A percentile compares a stretch with the other conserved stretches of the same genome.
Evolutionary conservation across 2,113 vertebrate species (phyloP).

Genomic region (Polyodon spathula): DNA sequence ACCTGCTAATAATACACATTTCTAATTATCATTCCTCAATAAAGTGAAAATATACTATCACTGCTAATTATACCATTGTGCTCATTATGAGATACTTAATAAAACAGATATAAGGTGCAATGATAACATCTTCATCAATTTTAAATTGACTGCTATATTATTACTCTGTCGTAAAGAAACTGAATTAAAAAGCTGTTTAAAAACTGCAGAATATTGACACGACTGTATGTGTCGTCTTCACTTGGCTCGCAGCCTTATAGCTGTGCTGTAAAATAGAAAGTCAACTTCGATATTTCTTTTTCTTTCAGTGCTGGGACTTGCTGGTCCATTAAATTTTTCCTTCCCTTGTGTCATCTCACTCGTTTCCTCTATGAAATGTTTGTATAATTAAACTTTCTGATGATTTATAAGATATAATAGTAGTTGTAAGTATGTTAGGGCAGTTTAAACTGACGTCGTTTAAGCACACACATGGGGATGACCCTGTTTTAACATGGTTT

Average conservation of each 20-base stretch:
- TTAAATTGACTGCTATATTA: conserved; percentile 39
- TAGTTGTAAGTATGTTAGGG: conserved; percentile 64
- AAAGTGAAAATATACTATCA: conserved; percentile 31
- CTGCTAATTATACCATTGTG: conserved; percentile 44
- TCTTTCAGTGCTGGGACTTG: conserved; percentile 62
- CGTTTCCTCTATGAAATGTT: conserved; percentile 64
- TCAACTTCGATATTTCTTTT: conserved; percentile 72
- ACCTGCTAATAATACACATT: conserved; percentile 15
- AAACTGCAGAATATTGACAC: conserved; percentile 15
- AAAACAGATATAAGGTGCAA: conserved; percentile 31
- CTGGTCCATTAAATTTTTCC: conserved; percentile 71
- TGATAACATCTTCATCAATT: conserved; percentile 37
- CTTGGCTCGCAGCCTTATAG: conserved; percentile 39
- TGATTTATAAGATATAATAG: conserved; percentile 76
- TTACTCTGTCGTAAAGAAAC: conserved; percentile 26
- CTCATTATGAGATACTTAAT: conserved; percentile 49
- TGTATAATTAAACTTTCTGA: conserved; percentile 74
- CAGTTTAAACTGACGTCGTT: conserved; percentile 66
- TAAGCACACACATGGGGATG: conserved; percentile 56
- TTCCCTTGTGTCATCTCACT: conserved; percentile 67
- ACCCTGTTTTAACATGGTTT: conserved; percentile 68
- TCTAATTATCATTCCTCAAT: conserved; percentile 40
- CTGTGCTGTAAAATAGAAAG: conserved; percentile 64
- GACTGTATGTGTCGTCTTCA: conserved; percentile 23
- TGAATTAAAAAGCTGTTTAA: conserved; percentile 35